These are phyloP conservation scores for Atethmia centrago DNA, from an alignment of 2,888 invertebrate species.

Conservation along the genomic window DNA sequence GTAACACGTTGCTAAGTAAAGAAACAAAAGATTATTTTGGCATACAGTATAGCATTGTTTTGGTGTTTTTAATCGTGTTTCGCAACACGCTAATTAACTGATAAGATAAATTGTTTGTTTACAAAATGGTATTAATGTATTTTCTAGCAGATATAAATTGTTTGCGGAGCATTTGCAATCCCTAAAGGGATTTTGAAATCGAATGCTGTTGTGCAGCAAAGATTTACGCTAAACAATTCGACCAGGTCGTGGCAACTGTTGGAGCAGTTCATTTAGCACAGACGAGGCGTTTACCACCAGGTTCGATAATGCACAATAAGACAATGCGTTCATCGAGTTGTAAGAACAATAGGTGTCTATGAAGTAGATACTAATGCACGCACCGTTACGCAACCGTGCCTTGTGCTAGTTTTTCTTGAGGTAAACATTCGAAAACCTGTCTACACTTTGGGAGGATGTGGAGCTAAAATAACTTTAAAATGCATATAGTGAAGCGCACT, in stretches of 20 bases:
- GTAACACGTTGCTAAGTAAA: conserved; percentile 22
- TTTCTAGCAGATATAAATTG: neutral
- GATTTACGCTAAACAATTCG: neutral
- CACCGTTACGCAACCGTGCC: conserved; percentile 83
- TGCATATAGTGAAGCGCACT: conserved; percentile 76
- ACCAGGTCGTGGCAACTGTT: conserved; percentile 8
- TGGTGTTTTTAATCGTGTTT: conserved; percentile 39
- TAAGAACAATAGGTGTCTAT: conserved; percentile 75
- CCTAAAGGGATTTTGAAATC: neutral
- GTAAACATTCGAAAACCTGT: conserved; percentile 74
- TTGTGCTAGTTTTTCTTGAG: conserved; percentile 80
- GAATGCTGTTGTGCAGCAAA: neutral
- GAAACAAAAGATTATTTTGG: conserved; percentile 22
- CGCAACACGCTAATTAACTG: conserved; percentile 44
- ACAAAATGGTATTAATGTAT: conserved; percentile 38
- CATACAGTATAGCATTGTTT: conserved; percentile 28
- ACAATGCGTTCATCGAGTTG: conserved; percentile 79
- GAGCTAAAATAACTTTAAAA: conserved; percentile 74
- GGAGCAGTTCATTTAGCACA: conserved; percentile 36
- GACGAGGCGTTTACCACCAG: conserved; percentile 67
- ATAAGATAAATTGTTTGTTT: conserved; percentile 57
- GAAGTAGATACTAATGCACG: conserved; percentile 71
- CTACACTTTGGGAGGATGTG: conserved; percentile 68
- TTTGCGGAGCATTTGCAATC: neutral
- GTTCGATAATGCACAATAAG: conserved; percentile 73